Percentiles rank a stretch among this genome's conserved stretches.
These are phyloP conservation scores for Catharus ustulatus DNA, from an alignment of 2,797 vertebrate species.

Conservation along the genomic window DNA sequence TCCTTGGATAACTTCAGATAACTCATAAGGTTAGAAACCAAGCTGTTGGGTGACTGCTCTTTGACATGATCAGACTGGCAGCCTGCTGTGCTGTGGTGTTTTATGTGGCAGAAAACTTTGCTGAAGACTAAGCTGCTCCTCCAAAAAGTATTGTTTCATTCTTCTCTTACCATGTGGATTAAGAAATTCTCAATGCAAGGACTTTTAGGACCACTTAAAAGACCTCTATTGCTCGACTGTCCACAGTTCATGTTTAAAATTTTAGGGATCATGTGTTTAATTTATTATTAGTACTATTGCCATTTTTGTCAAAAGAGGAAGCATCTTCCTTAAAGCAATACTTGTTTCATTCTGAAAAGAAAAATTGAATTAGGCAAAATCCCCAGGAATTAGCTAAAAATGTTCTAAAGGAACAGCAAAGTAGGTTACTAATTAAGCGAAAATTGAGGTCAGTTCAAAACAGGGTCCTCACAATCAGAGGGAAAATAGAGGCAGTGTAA, in stretches of 20 bases:
- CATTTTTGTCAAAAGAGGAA: not conserved
- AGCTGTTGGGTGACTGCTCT: not conserved
- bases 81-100: not conserved
- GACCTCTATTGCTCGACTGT: not conserved
- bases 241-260: not conserved
- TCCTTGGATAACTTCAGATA: not conserved
- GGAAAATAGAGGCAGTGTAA: not conserved
- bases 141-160: not conserved
- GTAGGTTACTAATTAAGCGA: conserved; percentile 53
- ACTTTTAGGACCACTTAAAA: not conserved
- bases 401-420: conserved; percentile 16
- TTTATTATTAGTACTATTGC: not conserved
- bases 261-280: not conserved
- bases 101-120: not conserved
- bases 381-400: conserved; percentile 60
- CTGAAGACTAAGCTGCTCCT: not conserved
- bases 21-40: not conserved
- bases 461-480: not conserved
- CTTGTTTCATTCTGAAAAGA: not conserved
- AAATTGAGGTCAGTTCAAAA: conserved; percentile 44
- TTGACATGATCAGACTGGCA: not conserved
- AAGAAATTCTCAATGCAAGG: not conserved
- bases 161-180: not conserved
- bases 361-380: conserved; percentile 20
- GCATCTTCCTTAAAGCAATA: not conserved